Conservation (phyloP, 2,888 invertebrate genomes). For the Volucella zonaria region DNA sequence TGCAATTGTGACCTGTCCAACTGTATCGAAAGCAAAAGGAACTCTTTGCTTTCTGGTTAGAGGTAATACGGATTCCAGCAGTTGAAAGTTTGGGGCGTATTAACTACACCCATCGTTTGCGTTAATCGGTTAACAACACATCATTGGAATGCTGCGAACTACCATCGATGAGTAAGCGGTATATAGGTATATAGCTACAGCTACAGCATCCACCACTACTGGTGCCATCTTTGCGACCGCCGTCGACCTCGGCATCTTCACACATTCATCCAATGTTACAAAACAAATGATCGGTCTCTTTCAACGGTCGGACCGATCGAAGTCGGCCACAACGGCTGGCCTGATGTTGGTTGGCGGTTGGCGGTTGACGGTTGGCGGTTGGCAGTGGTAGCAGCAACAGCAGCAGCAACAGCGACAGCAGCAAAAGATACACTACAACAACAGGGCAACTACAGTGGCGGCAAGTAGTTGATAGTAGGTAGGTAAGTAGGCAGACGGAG, state of each 20-base stretch:
- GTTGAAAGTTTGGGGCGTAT: constrained; percentile 65
- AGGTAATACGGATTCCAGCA: constrained; percentile 36
- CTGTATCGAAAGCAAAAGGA: neutral
- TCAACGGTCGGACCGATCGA: constrained; percentile 1
- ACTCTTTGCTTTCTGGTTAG: constrained; percentile 27
- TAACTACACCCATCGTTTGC: constrained; percentile 71
- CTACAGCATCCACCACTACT: no score
- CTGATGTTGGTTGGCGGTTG: no score
- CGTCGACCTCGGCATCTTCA: constrained; percentile 34
- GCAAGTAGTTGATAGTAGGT: constrained; percentile 51
- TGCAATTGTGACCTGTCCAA: no score
- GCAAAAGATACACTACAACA: neutral
- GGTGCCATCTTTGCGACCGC: no score
- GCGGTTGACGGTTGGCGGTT: no score
- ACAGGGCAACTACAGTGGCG: neutral
- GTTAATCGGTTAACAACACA: constrained; percentile 65
- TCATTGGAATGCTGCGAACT: constrained; percentile 59
- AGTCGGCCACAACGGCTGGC: neutral
- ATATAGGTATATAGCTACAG: neutral
- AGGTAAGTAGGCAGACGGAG: constrained; percentile 66
- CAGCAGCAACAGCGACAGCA: neutral
- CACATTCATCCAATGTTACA: constrained; percentile 49
- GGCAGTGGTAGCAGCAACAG: neutral
- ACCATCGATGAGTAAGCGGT: constrained; percentile 3
- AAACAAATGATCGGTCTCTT: constrained; percentile 55